Base-by-base conservation (phyloP, 2,888 invertebrate genomes). In the Apotomis capreana region DNA sequence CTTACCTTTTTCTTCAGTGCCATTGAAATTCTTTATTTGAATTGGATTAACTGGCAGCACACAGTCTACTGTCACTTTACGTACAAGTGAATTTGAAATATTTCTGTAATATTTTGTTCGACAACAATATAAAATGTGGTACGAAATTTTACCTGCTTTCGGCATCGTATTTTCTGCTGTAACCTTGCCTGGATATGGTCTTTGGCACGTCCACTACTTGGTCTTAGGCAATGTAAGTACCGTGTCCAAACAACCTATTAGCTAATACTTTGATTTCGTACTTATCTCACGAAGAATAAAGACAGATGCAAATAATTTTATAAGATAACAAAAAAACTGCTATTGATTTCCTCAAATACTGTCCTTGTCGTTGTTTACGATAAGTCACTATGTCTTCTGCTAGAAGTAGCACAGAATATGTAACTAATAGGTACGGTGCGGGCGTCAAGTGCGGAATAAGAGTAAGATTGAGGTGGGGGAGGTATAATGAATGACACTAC, bases 101-200 rank as follows among this genome's bases (percentile, higher is more conserved):
- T 76, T 82, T 77, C 69, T 73, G 68, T 72, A 74, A 74, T 76
- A 75, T 70, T 76, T 79, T 77, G 65, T 74, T 37, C 69, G 76
- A 74, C 77, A 78, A 65, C 75, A 63, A 55, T 68, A 62, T 74
- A 89, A 80, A 84, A 96, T 96, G 96, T 96, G 96, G 96, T 96
- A 95, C 87, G 96, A 96, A 94, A 94, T 96, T 84, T 80, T 96
- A 79, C 96, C 96, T 12, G 93, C 94, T 79, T 94, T 94, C 75
- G 91, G 89, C 75, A 95, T 96, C 75, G 94, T 96, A 68, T 89
- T 94, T 59, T 94, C 91, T 54, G 94, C 91, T 2, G 69, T 96
- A 76, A 94, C 94, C 13, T 78, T 95, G 70, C 96, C 96, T 12
- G 94, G 95, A 76, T 94, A 93, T 86, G 93, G 93, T 3, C 90